Conservation (phyloP, 2,113 vertebrate genomes). For the Rhabdornis inornatus region DNA sequence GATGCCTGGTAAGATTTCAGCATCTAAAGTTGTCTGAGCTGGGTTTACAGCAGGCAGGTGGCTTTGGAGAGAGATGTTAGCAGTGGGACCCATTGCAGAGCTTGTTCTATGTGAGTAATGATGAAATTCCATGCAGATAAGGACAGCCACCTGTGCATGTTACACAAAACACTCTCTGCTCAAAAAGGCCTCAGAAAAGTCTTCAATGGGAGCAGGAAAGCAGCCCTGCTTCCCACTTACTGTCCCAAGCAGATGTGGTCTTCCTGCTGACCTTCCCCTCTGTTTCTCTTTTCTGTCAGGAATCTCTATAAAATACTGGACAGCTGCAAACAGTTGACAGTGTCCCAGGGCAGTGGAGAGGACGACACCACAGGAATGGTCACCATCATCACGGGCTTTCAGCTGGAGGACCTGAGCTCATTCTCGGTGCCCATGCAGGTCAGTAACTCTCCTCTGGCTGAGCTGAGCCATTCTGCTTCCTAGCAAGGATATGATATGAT, state of each 20-base stretch:
- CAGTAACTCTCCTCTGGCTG: background rate
- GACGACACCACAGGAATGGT: slow-evolving; percentile 95
- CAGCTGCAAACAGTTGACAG: slow-evolving; percentile 91
- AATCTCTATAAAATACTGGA: slow-evolving; percentile 96
- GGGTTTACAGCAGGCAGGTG: background rate
- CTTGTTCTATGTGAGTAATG: background rate
- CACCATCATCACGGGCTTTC: slow-evolving; percentile 88
- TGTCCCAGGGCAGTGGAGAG: slow-evolving; percentile 89
- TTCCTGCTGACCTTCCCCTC: background rate
- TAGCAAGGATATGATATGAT: too few species aligned
- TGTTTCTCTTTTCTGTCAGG: slow-evolving; percentile 65
- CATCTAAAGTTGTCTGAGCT: background rate
- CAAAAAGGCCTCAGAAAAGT: background rate
- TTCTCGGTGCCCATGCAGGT: slow-evolving; percentile 90
- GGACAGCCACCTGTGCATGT: background rate
- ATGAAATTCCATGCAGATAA: background rate
- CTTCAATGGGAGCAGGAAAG: background rate
- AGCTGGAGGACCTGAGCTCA: slow-evolving; percentile 75
- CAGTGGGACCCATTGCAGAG: background rate
- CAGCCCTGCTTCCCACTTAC: background rate
- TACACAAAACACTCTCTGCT: background rate
- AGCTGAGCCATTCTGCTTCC: background rate
- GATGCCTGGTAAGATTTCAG: slow-evolving; percentile 85
- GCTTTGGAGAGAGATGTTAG: background rate
- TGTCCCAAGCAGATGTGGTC: background rate